Base-by-base conservation (phyloP, 2,888 invertebrate species). In the Oxyteleia sp. region DNA sequence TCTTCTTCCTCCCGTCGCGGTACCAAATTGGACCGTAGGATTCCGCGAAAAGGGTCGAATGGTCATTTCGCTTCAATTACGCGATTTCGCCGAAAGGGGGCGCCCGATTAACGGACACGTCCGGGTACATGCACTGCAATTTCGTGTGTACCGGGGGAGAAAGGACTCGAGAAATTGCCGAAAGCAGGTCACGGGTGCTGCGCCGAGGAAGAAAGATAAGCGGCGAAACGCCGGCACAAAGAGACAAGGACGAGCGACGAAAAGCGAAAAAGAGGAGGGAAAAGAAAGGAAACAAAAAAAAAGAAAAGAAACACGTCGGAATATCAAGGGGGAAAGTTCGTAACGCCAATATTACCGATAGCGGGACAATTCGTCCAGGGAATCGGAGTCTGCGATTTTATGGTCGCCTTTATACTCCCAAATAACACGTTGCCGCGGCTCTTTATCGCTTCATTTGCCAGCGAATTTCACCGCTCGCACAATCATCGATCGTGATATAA, bases 381-480 rank as follows among this genome's bases (percentile, higher is more conserved):
- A 69, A 61, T 13, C 68, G 49, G 64, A 69, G 84, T 85, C 86
- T 87, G 86, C 86, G 53, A 55, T 78, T 78, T 78, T 61, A 78
- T 26, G 78, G 35, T 43, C 69, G 55, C 16, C 69, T 78, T 78
- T 78, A 78, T 78, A 69, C 47, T 72, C 55, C 66, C 41, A 66
- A 80, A 80, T 72, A 66, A 80, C 66, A 72, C 72, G 79, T 72
- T 72, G 38, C 41, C 7, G 11, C 20, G 18, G 7, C 63, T 32
- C 41, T 71, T 71, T 79, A 79, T 79, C 64, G 64, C 79, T 79
- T 79, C 69, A 79, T 79, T 79, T 79, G 79, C 38, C 64, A 49
- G 64, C 51, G 29, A 79, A 79, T 79, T 79, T 71, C 71, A 38
- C 69, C 53, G 45, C 71, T 23, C 10, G 23, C 20, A 26, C 43